Evolutionary conservation across 2,888 invertebrate species (phyloP), one percentile per base, ranked within the genome.

Genomic region (Agriopis marginaria): DNA sequence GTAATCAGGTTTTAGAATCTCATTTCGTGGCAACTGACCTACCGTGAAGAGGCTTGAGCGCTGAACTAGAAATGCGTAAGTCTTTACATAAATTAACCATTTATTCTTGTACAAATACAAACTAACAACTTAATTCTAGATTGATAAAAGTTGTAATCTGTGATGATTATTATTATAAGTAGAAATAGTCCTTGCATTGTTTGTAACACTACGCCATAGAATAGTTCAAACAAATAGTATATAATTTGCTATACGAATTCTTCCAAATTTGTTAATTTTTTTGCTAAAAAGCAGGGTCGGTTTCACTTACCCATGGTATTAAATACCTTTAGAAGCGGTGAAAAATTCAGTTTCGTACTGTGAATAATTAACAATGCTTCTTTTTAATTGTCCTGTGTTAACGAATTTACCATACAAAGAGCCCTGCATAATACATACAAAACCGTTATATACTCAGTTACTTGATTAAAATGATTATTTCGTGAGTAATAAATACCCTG

Each of bases 101-200:
- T 49, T 68, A 60, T 68, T 68, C 53, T 66, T 70, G 63, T 66
- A 70, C 54, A 70, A 66, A 68, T 68, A 69, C 54, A 62, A 65
- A 70, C 62, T 65, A 68, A 67, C 68, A 61, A 60, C 68, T 70
- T 62, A 63, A 67, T 54, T 61, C 73, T 77, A 77, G 73, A 76
- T 74, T 75, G 66, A 78, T 83, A 82, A 82, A 82, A 79, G 65
- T 84, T 84, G 77, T 83, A 86, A 86, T 83, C 92, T 92, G 92
- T 92, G 92, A 92, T 92, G 85, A 89, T 87, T 89, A 85, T 84
- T 85, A 85, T 84, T 85, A 79, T 90, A 89, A 89, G 89, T 90
- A 90, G 86, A 80, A 73, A 79, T 88, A 88, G 81, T 79, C 75
- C 81, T 75, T 58, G 66, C 77, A 76, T 79, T 77, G 66, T 72